Base-by-base conservation (phyloP, 2,113 vertebrate species). In the Atractosteus spatula region DNA sequence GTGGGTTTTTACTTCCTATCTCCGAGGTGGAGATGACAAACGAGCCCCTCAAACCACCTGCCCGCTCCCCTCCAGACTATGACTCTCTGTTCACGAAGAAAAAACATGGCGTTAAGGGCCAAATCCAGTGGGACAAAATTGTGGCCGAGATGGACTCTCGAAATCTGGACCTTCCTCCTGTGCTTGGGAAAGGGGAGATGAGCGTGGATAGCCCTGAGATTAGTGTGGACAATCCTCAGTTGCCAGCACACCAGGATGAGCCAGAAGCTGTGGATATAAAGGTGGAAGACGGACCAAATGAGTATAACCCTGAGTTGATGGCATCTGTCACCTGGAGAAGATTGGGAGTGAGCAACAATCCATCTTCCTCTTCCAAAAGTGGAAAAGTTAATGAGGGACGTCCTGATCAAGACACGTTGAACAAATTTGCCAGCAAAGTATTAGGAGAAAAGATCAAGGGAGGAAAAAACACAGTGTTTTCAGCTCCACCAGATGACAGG, bases 11-110 rank as follows among this genome's bases (percentile, higher is more conserved):
- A 0, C 8, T 3, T 29, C 13, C 76, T 17, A 73, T 82, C 8
- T 63, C 75, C 65, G 83, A 86, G 56, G 70, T 80, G 14, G 74
- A 69, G 0, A 83, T 45, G 14, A 79, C 80, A 17, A 71, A 3
- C 61, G 51, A 81, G 17, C 7, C 62, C 13, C 76, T 79, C 42
- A 80, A 80, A 71, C 81, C 55, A 42, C 61, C 72, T 0, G 63
- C 83, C 63, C 0, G 90, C n/a, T 90, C 90, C 8, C 89, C 87
- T 77, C 90, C 90, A 44, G 90, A 91, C 80, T 93, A 93, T 77
- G 82, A 91, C 45, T 76, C 68, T 0, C 75, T 92, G 45, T 91
- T 80, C 70, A 84, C 87, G 14, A 81, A 88, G 59, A 92, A 81
- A 68, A 89, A 87, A 61, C 91, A 92, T 8, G 90, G 90, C 43